Evolutionary conservation across 2,888 invertebrate genomes (phyloP), one percentile per base, ranked within the genome.

Genomic region (Unio delphinus): DNA sequence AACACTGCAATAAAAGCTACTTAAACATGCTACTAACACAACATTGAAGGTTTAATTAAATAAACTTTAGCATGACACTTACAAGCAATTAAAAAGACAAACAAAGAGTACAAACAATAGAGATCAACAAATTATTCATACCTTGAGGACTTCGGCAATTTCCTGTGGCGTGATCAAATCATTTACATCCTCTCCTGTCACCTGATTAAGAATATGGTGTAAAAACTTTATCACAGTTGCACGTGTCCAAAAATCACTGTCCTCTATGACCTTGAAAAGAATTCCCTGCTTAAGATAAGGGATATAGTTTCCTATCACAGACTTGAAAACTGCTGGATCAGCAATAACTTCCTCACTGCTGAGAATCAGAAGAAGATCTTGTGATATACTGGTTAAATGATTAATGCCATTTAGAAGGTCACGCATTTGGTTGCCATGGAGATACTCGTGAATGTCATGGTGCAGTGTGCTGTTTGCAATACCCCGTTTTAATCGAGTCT

Each of bases 141-240:
- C 83, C 85, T 85, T 85, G 61, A 83, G 70, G 26, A 80, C 58
- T 61, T 76, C 71, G 28, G 82, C 85, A 26, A 82, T 73, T 69
- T 80, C 76, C 17, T 72, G 28, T 2, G 85, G 81, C n/a, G 72
- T 69, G 4, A 77, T 60, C 17, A 59, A 55, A 15, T 66, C 54
- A 11, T 74, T 72, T 7, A 67, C 61, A 54, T 63, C 64, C 58
- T 65, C 61, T 20, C 55, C 23, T 23, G 72, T 73, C 45, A 69
- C 54, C 64, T 72, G 70, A n/a, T 68, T 71, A 61, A 78, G 57
- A 56, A 69, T 67, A 62, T 73, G 70, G 2, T 72, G 56, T 30
- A 80, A 26, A 61, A 80, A 71, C 8, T 64, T 70, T 55, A 73
- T 69, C 60, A 76, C 69, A 55, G 67, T 67, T 60, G 72, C 65